These are phyloP conservation scores for Brachyptera risi DNA, from an alignment of 2,888 invertebrate species.

Conservation along the genomic window DNA sequence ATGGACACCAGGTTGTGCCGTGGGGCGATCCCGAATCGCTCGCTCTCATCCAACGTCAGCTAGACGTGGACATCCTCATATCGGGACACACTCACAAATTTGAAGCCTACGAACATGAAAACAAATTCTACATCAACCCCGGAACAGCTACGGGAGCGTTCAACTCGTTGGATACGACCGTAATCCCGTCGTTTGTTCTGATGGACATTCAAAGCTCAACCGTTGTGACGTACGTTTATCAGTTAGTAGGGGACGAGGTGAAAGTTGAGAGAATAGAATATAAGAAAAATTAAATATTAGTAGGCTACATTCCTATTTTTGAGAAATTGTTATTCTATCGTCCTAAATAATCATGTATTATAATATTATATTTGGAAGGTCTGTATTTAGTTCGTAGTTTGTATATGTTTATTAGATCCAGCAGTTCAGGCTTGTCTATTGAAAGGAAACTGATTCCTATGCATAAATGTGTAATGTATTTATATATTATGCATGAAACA, in stretches of 20 bases:
- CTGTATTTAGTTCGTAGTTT: too few relatives aligned
- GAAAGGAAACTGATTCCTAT: too few relatives aligned
- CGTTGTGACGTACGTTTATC: slow-evolving; percentile 97
- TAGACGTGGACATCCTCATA: slow-evolving; percentile 98
- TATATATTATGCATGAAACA: too few relatives aligned
- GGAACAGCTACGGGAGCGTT: slow-evolving; percentile 99
- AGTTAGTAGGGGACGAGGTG: slow-evolving; percentile 95
- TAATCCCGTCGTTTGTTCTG: slow-evolving; percentile 94
- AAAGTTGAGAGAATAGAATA: slow-evolving; percentile 98
- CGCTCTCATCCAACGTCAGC: slow-evolving; percentile 88
- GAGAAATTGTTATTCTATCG: too few relatives aligned
- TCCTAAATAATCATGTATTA: too few relatives aligned
- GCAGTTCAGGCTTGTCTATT: too few relatives aligned
- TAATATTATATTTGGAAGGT: too few relatives aligned
- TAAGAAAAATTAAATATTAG: slow-evolving; percentile 68
- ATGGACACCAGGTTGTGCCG: slow-evolving; percentile 97
- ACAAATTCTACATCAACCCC: slow-evolving; percentile 98
- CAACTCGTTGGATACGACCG: slow-evolving; percentile 82
- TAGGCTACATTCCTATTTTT: neutral
- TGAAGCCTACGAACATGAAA: slow-evolving; percentile 97
- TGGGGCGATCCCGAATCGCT: slow-evolving; percentile 94
- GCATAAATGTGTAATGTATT: too few relatives aligned
- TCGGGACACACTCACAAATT: slow-evolving; percentile 98
- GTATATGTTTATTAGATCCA: too few relatives aligned
- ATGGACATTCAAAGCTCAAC: slow-evolving; percentile 99